Evolutionary conservation across 2,888 invertebrate species (phyloP).

Genomic region (Elmis aenea): DNA sequence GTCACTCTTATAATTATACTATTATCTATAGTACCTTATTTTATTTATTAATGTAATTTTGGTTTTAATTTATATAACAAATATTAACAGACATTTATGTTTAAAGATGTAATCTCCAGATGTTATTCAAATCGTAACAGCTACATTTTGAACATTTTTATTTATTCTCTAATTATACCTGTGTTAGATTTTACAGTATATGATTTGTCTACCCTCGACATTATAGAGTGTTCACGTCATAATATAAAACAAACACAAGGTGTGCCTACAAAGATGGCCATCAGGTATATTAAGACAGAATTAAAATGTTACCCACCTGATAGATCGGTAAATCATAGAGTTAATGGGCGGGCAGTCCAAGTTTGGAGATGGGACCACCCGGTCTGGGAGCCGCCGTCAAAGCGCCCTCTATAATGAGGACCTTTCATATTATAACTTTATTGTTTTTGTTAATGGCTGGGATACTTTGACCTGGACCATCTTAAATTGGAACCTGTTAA

Average conservation of each 20-base stretch:
- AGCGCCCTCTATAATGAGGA: conserved; percentile 20
- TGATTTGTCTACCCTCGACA: conserved; percentile 15
- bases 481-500: no score
- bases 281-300: conserved; percentile 32
- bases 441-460: conserved; percentile 20
- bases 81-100: no score
- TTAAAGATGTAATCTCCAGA: no score
- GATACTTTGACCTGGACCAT: conserved; percentile 12
- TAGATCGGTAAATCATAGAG: conserved; percentile 28
- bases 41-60: no score
- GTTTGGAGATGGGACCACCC: conserved; percentile 18
- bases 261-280: conserved; percentile 30
- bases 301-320: conserved; percentile 32
- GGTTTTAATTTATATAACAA: no score
- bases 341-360: conserved; percentile 26
- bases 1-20: no score
- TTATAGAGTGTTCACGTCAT: conserved; percentile 29
- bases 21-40: no score
- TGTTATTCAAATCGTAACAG: no score
- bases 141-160: no score
- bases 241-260: conserved; percentile 37
- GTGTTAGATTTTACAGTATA: background rate
- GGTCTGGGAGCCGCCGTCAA: conserved; percentile 15
- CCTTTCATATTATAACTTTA: conserved; percentile 18
- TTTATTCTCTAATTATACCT: no score